Base-by-base conservation (phyloP, 2,888 invertebrate species). In the Xestia xanthographa region DNA sequence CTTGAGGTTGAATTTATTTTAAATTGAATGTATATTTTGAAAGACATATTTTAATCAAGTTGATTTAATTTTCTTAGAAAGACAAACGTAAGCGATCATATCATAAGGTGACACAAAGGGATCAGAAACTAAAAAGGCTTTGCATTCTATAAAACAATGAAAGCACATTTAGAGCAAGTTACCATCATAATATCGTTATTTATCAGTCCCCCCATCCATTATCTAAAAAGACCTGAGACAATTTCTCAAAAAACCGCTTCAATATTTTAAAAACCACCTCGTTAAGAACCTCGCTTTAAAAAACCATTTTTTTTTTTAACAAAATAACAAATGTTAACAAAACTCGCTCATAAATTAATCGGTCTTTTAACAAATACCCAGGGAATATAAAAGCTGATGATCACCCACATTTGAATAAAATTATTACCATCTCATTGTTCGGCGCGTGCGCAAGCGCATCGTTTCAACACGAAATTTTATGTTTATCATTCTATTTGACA, bases 401-500 rank as follows among this genome's bases (percentile, higher is more conserved):
- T 91, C 90, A 90, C 88, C 88, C 88, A 89, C 92, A 94, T 93
- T 94, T 93, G 90, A 94, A 94, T 94, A 94, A 94, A 94, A 93
- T 93, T 93, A 94, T 93, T 93, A 91, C 92, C 88, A 88, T 85
- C 87, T 86, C 91, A 93, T 93, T 94, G 92, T 92, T 89, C 88
- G 83, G 90, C 92, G 92, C 94, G 93, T 94, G 93, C 94, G 91
- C 92, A 85, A 72, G 80, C 82, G 77, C 86, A 89, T 89, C 91
- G 91, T 95, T 95, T 95, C 94, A 94, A 95, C 95, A 95, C 93
- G 92, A 92, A 92, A 92, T 94, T 95, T 96, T 95, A 93, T 95
- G 95, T 95, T 95, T 95, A 95, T 96, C 96, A 96, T 96, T 95
- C 95, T 94, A 94, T 95, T 96, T 95, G 95, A 95, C 95, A 95